A percentile compares a stretch with the other conserved stretches of the same genome.
These are phyloP conservation scores for Knipowitschia caucasica DNA, from an alignment of 2,797 vertebrate species.

Conservation along the genomic window DNA sequence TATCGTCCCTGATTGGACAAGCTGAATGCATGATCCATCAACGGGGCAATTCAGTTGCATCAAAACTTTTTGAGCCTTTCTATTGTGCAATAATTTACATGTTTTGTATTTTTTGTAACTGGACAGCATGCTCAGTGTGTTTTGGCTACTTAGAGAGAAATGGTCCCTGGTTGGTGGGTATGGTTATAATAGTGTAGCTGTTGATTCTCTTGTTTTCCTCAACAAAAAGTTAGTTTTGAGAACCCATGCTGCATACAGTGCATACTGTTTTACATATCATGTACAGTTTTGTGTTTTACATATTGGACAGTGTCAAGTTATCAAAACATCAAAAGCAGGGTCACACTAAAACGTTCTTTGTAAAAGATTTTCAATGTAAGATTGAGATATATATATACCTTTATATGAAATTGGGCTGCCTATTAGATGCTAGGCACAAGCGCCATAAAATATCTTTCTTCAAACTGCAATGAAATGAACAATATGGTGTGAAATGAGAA, in stretches of 20 bases:
- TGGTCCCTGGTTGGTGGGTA: constrained; percentile 87
- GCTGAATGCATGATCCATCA: constrained; percentile 95
- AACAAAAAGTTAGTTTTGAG: constrained; percentile 57
- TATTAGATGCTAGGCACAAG: constrained; percentile 70
- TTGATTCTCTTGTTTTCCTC: constrained; percentile 83
- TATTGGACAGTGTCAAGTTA: constrained; percentile 80
- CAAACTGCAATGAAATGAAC: constrained; percentile 77
- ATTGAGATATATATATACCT: constrained; percentile 55
- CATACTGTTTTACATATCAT: constrained; percentile 96
- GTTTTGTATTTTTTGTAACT: constrained; percentile 96
- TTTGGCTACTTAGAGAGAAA: constrained; percentile 88
- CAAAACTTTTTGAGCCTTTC: constrained; percentile 98
- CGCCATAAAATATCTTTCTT: constrained; percentile 79
- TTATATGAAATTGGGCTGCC: constrained; percentile 71
- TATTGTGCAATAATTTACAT: constrained; percentile 99
- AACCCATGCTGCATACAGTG: constrained; percentile 90
- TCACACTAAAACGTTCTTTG: constrained; percentile 77
- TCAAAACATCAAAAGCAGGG: constrained; percentile 82
- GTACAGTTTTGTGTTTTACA: constrained; percentile 89
- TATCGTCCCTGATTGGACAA: constrained; percentile 67
- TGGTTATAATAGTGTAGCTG: constrained; percentile 88
- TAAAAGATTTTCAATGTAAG: constrained; percentile 77
- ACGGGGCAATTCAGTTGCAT: constrained; percentile 92
- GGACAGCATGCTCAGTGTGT: constrained; percentile 97
- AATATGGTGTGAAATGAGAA: constrained; percentile 82